phyloP scores from a whole-genome alignment of 2,888 invertebrate species.

The Mantis religiosa region DNA sequence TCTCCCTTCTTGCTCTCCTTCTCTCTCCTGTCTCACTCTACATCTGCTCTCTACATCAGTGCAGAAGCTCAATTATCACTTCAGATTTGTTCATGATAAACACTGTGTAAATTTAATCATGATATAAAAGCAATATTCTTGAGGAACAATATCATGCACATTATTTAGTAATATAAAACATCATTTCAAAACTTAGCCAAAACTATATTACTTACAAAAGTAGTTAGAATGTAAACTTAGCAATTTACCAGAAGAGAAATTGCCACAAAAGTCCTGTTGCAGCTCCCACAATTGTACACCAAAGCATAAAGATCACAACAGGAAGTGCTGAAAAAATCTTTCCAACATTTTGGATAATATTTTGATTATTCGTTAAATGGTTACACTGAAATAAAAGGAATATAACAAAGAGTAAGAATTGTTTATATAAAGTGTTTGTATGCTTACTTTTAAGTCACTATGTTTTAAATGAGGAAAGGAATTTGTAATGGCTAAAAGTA shows the following conservation, averaged over 20 bases:
- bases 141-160: too few species aligned
- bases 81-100: too few species aligned
- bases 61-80: too few species aligned
- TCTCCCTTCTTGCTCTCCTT: too few species aligned
- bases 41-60: too few species aligned
- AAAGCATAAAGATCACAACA: constrained; percentile 70
- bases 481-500: too few species aligned
- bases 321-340: constrained; percentile 60
- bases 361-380: constrained; percentile 60
- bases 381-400: constrained; percentile 31
- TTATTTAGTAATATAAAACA: too few species aligned
- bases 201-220: not conserved
- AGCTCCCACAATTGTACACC: constrained; percentile 78
- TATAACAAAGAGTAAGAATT: not conserved
- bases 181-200: not conserved
- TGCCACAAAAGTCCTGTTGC: constrained; percentile 84
- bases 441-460: too few species aligned
- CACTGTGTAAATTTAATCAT: too few species aligned
- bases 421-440: not conserved
- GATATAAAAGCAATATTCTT: too few species aligned
- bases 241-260: constrained; percentile 77
- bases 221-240: constrained; percentile 39
- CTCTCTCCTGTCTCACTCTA: too few species aligned
- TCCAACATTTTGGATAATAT: constrained; percentile 65
- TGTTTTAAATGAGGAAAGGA: too few species aligned